These are phyloP conservation scores for Indri indri DNA, from an alignment of 2,113 vertebrate species.

Conservation along the genomic window DNA sequence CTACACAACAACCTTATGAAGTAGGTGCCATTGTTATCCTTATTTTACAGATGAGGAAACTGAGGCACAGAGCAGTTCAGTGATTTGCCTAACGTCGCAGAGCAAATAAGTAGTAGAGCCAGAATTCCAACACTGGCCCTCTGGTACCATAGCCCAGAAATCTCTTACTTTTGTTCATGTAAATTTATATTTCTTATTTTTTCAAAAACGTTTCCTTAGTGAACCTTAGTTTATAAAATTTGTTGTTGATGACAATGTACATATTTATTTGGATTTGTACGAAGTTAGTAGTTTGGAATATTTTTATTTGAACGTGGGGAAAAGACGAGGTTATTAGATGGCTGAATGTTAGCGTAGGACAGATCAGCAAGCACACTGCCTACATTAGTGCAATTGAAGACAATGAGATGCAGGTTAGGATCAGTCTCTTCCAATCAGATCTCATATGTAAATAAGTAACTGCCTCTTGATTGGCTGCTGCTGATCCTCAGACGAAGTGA, in stretches of 20 bases:
- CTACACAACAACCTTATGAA: background rate
- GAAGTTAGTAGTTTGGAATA: background rate
- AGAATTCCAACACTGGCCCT: background rate
- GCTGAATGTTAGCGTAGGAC: background rate
- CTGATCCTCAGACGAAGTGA: background rate
- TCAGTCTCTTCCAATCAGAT: constrained; percentile 34
- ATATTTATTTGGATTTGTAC: background rate
- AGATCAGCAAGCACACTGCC: background rate
- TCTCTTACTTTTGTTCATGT: background rate
- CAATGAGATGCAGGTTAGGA: background rate
- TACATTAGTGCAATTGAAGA: background rate
- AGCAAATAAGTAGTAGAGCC: background rate
- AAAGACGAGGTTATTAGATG: background rate
- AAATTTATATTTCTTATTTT: background rate
- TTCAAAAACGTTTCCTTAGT: background rate
- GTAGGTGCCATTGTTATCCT: background rate
- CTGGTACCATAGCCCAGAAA: background rate
- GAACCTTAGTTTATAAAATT: background rate
- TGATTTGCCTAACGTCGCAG: background rate
- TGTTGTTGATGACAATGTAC: background rate
- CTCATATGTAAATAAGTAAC: constrained; percentile 16
- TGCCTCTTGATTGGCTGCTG: constrained; percentile 66
- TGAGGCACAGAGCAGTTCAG: background rate
- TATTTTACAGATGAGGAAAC: background rate
- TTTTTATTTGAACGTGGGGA: background rate